Conservation (phyloP, 2,888 invertebrate species). For the Ectropis crepuscularia region DNA sequence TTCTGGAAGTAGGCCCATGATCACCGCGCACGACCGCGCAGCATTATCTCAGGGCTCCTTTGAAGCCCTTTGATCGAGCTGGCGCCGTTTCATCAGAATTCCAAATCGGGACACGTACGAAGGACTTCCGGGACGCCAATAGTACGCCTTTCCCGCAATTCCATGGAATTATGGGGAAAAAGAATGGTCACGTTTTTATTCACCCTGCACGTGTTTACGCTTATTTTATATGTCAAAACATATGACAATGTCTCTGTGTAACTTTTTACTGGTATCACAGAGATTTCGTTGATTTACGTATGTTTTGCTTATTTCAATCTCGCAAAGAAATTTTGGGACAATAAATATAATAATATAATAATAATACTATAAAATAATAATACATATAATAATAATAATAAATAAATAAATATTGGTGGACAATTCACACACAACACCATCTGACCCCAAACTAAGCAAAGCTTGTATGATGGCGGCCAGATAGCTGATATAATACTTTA, state of each 20-base stretch:
- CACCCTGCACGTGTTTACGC: not conserved
- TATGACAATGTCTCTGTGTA: not conserved
- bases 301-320: too few species aligned
- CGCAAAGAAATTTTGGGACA: too few species aligned
- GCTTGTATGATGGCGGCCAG: too few species aligned
- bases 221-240: slow-evolving; percentile 6
- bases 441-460: too few species aligned
- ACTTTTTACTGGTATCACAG: not conserved
- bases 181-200: slow-evolving; percentile 5
- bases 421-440: too few species aligned
- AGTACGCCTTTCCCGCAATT: slow-evolving; percentile 9
- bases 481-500: too few species aligned
- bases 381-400: too few species aligned
- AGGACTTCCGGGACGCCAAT: slow-evolving; percentile 20
- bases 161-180: slow-evolving; percentile 13
- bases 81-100: slow-evolving; percentile 35
- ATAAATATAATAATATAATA: too few species aligned
- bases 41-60: slow-evolving; percentile 29
- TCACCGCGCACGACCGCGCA: slow-evolving; percentile 29
- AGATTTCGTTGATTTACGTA: too few species aligned
- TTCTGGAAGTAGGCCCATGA: slow-evolving; percentile 19
- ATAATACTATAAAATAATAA: too few species aligned
- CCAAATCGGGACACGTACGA: slow-evolving; percentile 37
- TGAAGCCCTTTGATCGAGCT: slow-evolving; percentile 33
- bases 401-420: too few species aligned